Percentiles rank a stretch among this genome's conserved stretches.
These are phyloP conservation scores for Smittia aterrima DNA, from an alignment of 2,888 invertebrate species.

Conservation along the genomic window DNA sequence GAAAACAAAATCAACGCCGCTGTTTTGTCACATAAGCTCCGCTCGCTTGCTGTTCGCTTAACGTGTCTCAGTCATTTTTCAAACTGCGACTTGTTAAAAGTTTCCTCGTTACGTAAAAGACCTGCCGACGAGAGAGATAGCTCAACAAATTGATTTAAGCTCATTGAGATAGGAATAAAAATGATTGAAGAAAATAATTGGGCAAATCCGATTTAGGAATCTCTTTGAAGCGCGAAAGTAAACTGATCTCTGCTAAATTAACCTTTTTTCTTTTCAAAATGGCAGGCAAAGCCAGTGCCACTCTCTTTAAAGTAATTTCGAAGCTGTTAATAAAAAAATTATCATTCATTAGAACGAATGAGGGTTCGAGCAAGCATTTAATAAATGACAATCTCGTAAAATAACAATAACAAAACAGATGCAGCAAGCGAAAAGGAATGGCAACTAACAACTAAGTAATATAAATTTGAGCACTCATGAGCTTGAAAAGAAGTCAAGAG, in stretches of 20 bases:
- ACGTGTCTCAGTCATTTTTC: not conserved
- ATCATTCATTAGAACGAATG: not conserved
- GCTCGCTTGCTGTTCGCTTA: too few species aligned
- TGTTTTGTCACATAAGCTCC: not conserved
- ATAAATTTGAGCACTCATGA: not conserved
- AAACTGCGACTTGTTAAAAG: not conserved
- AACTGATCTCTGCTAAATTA: not conserved
- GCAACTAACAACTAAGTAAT: too few species aligned
- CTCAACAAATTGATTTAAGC: slow-evolving; percentile 17
- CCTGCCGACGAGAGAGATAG: not conserved
- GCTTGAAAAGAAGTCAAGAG: not conserved
- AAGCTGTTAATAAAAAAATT: slow-evolving; percentile 21
- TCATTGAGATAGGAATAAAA: not conserved
- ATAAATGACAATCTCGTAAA: slow-evolving; percentile 20
- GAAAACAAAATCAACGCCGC: not conserved
- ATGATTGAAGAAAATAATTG: not conserved
- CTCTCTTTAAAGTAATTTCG: not conserved
- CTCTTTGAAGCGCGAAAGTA: not conserved
- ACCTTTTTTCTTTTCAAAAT: slow-evolving; percentile 17
- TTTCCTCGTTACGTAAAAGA: not conserved
- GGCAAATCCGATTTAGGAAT: not conserved
- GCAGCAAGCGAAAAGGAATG: not conserved
- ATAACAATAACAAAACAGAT: slow-evolving; percentile 24
- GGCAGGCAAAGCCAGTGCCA: not conserved
- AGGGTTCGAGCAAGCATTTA: not conserved